Evolutionary conservation across 2,113 vertebrate genomes (phyloP).

Genomic region (Pelmatolapia mariae): DNA sequence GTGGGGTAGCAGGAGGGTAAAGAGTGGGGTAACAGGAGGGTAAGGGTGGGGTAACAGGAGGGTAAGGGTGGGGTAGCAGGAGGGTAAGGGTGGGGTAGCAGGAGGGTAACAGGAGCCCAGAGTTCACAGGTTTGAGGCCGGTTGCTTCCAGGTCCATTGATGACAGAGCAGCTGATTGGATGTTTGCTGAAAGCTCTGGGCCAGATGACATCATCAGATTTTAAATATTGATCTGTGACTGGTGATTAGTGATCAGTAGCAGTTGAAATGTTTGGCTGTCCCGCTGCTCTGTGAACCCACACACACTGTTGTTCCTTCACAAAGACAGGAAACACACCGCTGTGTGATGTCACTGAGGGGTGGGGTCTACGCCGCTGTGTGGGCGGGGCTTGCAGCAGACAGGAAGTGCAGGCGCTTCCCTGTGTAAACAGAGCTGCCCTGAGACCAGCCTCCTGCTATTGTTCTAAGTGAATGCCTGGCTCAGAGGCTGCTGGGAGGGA

Average conservation of each 20-base stretch:
- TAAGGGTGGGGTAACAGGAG: no score
- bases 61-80: no score
- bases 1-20: no score
- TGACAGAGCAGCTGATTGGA: background rate
- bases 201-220: background rate
- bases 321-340: slow-evolving; percentile 39
- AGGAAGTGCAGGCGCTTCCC: slow-evolving; percentile 51
- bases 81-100: fast-evolving
- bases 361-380: background rate
- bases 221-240: background rate
- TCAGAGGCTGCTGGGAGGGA: background rate
- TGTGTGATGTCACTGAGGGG: slow-evolving; percentile 1
- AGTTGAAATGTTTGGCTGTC: background rate
- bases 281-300: background rate
- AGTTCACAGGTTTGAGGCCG: background rate
- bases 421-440: slow-evolving; percentile 30
- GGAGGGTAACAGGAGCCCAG: background rate
- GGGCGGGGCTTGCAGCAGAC: background rate
- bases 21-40: no score
- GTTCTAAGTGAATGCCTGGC: slow-evolving; percentile 4
- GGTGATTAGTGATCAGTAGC: background rate
- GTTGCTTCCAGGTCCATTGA: background rate
- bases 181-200: background rate
- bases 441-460: slow-evolving; percentile 43
- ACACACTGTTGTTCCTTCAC: slow-evolving; percentile 9